Percentiles rank a stretch among this genome's conserved stretches.
Evolutionary conservation across 2,113 vertebrate species (phyloP).

Genomic region (Oryzias melastigma): DNA sequence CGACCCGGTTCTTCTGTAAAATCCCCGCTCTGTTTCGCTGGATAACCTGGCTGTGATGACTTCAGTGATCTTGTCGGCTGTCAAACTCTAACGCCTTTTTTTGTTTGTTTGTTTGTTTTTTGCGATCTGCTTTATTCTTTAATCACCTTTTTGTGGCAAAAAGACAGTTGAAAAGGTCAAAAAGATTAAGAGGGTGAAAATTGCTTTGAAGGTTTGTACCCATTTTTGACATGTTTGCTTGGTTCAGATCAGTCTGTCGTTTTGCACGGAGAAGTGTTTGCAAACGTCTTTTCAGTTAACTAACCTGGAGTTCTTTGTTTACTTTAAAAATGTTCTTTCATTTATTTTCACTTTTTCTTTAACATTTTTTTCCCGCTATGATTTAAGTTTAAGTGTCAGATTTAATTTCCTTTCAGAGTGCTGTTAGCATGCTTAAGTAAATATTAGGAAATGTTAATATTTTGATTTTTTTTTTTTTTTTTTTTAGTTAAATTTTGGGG

Average conservation of each 20-base stretch:
- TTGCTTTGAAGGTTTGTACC: constrained; percentile 99
- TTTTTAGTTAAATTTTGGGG: too few relatives aligned
- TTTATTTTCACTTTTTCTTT: background rate
- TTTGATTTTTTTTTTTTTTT: too few relatives aligned
- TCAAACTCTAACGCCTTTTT: constrained; percentile 87
- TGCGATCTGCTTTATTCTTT: constrained; percentile 85
- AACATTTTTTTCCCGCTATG: background rate
- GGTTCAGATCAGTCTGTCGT: constrained; percentile 78
- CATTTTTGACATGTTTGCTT: constrained; percentile 82
- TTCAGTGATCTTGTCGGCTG: constrained; percentile 89
- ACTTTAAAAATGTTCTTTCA: background rate
- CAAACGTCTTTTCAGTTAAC: constrained; percentile 84
- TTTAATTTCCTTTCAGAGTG: background rate
- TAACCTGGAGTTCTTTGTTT: constrained; percentile 41
- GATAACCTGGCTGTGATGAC: constrained; percentile 85
- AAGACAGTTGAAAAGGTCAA: constrained; percentile 99
- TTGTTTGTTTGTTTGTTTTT: constrained; percentile 59
- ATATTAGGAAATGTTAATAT: too few relatives aligned
- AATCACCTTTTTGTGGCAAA: constrained; percentile 77
- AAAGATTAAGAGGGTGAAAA: constrained; percentile 99
- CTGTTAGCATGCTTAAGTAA: background rate
- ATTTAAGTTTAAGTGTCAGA: background rate
- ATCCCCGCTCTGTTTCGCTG: constrained; percentile 77
- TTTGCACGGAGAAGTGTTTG: constrained; percentile 82
- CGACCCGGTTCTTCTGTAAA: constrained; percentile 49